A percentile compares a stretch with the other conserved stretches of the same genome.
Conservation (phyloP, 2,113 vertebrate genomes). For the Brachyhypopomus occidentalis region DNA sequence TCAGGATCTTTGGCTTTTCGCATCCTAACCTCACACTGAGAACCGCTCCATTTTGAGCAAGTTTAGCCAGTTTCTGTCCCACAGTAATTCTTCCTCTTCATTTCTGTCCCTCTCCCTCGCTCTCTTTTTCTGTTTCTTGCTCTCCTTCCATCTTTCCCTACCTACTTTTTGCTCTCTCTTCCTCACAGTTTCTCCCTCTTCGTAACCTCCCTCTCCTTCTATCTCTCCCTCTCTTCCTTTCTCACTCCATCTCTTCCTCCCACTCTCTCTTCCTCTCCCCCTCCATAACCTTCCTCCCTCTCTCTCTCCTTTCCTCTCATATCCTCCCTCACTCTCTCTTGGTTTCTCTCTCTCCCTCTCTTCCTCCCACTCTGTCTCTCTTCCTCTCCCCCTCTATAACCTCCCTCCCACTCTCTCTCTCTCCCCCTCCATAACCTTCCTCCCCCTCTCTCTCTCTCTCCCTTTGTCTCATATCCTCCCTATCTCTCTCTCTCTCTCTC, state of each 20-base stretch:
- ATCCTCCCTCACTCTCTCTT: not conserved
- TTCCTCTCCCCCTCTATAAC: not conserved
- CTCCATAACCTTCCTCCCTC: not conserved
- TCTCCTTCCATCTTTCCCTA: too few species aligned
- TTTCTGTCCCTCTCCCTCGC: not conserved
- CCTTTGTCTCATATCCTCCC: constrained; percentile 4
- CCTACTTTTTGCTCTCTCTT: too few species aligned
- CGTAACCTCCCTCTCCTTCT: too few species aligned
- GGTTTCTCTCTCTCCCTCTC: not conserved
- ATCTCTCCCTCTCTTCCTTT: too few species aligned
- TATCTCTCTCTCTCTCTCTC: constrained; percentile 6
- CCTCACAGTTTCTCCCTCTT: too few species aligned
- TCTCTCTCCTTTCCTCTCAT: not conserved
- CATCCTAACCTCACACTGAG: too few species aligned
- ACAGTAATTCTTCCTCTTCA: not conserved
- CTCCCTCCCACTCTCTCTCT: not conserved
- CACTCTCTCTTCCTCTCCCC: too few species aligned
- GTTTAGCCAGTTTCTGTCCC: too few species aligned
- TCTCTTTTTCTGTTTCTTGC: not conserved
- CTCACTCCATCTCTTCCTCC: too few species aligned
- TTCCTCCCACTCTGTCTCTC: not conserved
- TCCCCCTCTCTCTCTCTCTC: not conserved
- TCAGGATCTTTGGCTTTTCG: too few species aligned
- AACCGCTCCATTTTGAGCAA: too few species aligned
- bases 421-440: constrained; percentile 22